Evolutionary conservation across 2,797 vertebrate genomes (phyloP), one percentile per base, ranked within the genome.

Genomic region (Rhynchonycteris naso): DNA sequence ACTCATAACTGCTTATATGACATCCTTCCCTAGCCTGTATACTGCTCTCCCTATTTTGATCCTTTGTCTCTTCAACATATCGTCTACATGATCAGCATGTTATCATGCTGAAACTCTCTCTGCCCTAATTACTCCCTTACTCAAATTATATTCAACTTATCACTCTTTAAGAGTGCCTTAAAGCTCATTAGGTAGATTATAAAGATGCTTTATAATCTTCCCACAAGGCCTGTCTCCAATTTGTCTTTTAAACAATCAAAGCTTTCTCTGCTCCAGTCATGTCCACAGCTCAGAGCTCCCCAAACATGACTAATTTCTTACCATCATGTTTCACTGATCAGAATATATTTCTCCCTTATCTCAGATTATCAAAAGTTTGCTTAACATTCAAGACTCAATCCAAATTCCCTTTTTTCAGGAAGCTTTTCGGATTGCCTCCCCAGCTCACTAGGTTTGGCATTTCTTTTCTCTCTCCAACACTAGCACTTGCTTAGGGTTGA

Each of bases 161-260:
- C 65, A 88, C 61, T 50, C 38, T 75, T 66, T 88, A 79, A 90
- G 74, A 84, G 35, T 56, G 72, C 21, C 50, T 80, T 83, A 83
- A 69, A 79, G 58, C 50, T 76, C 43, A 26, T 78, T 85, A 78
- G 43, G 43, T 74, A 68, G 38, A 56, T 84, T 83, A 86, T 63
- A 72, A 47, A 94, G 33, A 65, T 81, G 71, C 50, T 86, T 92
- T 90, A 81, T 58, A 22, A 79, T 74, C 52, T 93, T 33, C 72
- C 71, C 16, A 75, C 19, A 56, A 88, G 21, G 4, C 52, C 18
- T 33, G 16, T 68, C 56, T 95, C 38, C 47, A 52, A 59, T 93
- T 88, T 84, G 13, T 86, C 61, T 68, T 84, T 63, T 50, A 33
- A 43, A 88, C n/a, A 84, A 80, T 18, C 2, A 18, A 59, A 78